phyloP scores from a whole-genome alignment of 2,113 vertebrate genomes.

The Dromiciops gliroides region DNA sequence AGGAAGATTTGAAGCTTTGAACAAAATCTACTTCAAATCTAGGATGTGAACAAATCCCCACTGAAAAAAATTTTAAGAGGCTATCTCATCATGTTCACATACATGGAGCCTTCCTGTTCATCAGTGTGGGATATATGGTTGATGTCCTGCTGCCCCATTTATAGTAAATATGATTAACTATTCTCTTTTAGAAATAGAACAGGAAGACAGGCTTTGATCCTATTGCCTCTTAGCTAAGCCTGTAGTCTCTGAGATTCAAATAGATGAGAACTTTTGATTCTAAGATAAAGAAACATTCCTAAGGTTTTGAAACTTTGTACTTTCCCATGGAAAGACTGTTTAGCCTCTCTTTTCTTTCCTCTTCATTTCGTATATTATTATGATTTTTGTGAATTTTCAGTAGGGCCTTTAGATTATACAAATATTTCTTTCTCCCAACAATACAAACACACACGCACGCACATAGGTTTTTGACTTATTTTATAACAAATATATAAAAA shows the following conservation, averaged over 20 bases:
- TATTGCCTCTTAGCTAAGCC: slow-evolving; percentile 68
- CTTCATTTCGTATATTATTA: slow-evolving; percentile 15
- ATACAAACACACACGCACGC: not conserved
- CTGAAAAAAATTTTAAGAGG: not conserved
- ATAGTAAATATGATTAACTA: slow-evolving; percentile 67
- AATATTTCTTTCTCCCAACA: not conserved
- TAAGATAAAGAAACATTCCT: slow-evolving; percentile 52
- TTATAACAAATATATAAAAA: not conserved
- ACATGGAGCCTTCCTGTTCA: not conserved
- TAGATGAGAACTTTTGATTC: slow-evolving; percentile 72
- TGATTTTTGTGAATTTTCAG: not conserved
- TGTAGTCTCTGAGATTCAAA: slow-evolving; percentile 58
- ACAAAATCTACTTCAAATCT: not conserved
- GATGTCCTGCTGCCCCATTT: slow-evolving; percentile 37
- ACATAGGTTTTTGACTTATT: not conserved
- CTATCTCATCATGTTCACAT: not conserved
- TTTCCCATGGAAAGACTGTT: not conserved
- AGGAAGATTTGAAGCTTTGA: not conserved
- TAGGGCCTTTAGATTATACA: not conserved
- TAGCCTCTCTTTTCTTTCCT: not conserved
- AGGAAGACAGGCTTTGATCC: slow-evolving; percentile 67
- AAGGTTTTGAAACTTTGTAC: slow-evolving; percentile 40
- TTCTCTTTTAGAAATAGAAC: slow-evolving; percentile 67
- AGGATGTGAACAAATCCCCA: not conserved
- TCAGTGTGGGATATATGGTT: slow-evolving; percentile 34